Evolutionary conservation across 2,113 vertebrate species (phyloP).

Genomic region (Manacus vitellinus): DNA sequence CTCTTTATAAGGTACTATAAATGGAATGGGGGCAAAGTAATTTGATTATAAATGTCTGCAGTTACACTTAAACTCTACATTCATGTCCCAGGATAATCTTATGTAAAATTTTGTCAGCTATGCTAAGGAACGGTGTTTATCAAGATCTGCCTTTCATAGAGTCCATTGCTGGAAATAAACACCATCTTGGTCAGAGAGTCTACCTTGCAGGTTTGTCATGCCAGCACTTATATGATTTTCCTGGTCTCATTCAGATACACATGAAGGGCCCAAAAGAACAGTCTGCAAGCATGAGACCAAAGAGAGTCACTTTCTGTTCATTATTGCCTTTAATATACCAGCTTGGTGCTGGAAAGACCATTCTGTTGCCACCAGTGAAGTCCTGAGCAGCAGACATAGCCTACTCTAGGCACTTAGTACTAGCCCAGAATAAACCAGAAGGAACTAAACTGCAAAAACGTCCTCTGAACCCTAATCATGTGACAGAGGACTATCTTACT

Average conservation of each 20-base stretch:
- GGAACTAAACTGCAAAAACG: background rate
- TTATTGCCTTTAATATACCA: background rate
- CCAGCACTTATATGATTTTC: background rate
- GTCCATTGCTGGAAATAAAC: background rate
- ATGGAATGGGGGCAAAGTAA: background rate
- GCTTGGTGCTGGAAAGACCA: background rate
- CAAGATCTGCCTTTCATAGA: background rate
- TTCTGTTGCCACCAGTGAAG: background rate
- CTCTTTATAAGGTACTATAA: background rate
- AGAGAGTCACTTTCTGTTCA: background rate
- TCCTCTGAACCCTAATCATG: background rate
- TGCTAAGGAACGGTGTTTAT: background rate
- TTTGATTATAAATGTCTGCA: background rate
- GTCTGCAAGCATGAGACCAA: background rate
- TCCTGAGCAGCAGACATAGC: background rate
- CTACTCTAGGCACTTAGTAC: background rate
- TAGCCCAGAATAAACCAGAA: background rate
- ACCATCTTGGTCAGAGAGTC: background rate
- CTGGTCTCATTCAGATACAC: background rate
- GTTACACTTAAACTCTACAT: background rate
- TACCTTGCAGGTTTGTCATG: background rate
- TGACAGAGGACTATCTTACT: background rate
- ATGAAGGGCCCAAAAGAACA: background rate
- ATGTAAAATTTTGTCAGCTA: background rate
- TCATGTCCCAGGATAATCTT: background rate